phyloP scores from a whole-genome alignment of 2,888 invertebrate genomes.

The Spodoptera littoralis region DNA sequence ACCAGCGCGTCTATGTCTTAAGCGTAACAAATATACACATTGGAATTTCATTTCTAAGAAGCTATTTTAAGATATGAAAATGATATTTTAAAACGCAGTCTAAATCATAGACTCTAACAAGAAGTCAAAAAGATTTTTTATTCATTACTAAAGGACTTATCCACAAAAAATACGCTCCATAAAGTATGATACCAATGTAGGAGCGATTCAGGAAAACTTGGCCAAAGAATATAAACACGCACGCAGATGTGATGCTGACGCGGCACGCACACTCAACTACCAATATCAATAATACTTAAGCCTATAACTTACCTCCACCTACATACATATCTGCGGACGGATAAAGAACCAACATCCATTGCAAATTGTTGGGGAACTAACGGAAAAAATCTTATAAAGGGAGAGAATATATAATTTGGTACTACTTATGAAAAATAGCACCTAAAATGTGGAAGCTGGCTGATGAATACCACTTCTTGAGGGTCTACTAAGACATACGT shows the following conservation, averaged over 20 bases:
- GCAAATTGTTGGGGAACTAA: not conserved
- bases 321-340: conserved; percentile 10
- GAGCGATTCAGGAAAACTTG: conserved; percentile 9
- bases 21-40: conserved; percentile 6
- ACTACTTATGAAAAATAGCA: too few relatives aligned
- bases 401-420: not conserved
- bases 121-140: too few relatives aligned
- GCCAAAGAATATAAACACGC: conserved; percentile 18
- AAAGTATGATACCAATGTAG: not conserved
- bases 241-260: conserved; percentile 30
- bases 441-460: too few relatives aligned
- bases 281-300: conserved; percentile 50
- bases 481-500: too few relatives aligned
- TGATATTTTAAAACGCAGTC: too few relatives aligned
- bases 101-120: too few relatives aligned
- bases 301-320: conserved; percentile 23
- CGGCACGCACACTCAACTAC: conserved; percentile 28
- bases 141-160: too few relatives aligned
- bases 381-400: not conserved
- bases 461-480: too few relatives aligned
- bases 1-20: conserved; percentile 1
- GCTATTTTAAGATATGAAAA: too few relatives aligned
- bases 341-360: conserved; percentile 4
- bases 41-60: not conserved
- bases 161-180: not conserved